Percentiles rank a stretch among this genome's conserved stretches.
Evolutionary conservation across 2,113 vertebrate genomes (phyloP).

Genomic region (Holacanthus passer): DNA sequence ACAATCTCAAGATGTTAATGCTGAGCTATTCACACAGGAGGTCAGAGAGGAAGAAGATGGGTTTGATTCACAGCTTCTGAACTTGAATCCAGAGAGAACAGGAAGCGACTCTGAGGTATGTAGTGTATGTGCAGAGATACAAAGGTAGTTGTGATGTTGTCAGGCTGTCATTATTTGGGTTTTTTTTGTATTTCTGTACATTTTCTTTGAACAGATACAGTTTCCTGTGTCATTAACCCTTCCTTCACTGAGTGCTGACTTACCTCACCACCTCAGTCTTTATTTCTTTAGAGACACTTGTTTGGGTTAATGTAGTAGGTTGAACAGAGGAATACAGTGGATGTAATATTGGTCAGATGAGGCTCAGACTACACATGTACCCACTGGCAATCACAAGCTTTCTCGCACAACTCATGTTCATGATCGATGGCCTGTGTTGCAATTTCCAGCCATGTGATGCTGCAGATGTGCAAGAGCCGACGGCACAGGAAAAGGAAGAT

Average conservation of each 20-base stretch:
- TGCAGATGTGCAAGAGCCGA: slow-evolving; percentile 51
- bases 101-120: slow-evolving; percentile 68
- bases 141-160: background rate
- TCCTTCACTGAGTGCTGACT: background rate
- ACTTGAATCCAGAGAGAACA: slow-evolving; percentile 10
- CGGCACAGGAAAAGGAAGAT: slow-evolving; percentile 68
- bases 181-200: background rate
- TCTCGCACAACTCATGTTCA: slow-evolving; percentile 32
- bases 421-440: slow-evolving; percentile 63
- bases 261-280: background rate
- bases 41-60: slow-evolving; percentile 43
- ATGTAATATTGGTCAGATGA: slow-evolving; percentile 55
- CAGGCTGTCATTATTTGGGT: background rate
- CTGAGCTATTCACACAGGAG: slow-evolving; percentile 21
- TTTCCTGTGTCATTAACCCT: slow-evolving; percentile 21
- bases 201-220: slow-evolving; percentile 1
- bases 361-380: slow-evolving; percentile 14
- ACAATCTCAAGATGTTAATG: slow-evolving; percentile 22
- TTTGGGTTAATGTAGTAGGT: slow-evolving; percentile 8
- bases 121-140: background rate
- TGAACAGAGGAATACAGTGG: slow-evolving; percentile 10
- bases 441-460: slow-evolving; percentile 80
- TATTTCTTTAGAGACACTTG: background rate
- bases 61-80: slow-evolving; percentile 26
- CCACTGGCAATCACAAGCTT: slow-evolving; percentile 58